Base-by-base conservation (phyloP, 2,888 invertebrate genomes). In the Synanthedon tipuliformis region DNA sequence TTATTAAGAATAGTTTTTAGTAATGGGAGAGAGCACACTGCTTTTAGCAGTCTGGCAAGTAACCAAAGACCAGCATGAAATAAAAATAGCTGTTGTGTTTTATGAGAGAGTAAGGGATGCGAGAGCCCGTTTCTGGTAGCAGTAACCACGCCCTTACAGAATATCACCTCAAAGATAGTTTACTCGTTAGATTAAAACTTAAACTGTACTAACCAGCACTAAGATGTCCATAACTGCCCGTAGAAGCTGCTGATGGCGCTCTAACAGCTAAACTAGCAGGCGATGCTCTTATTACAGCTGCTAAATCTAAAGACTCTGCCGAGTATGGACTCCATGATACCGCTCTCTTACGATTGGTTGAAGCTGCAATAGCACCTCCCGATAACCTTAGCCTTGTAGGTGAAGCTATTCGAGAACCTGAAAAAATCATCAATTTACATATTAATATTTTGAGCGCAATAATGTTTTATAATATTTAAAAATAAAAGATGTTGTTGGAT, bases 151-250 rank as follows among this genome's bases (percentile, higher is more conserved):
- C 8, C 8, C 34, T 34, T 8, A 34, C 34, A 34, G 34, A 34
- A 8, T 8, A 34, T 8, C 34, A 34, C 34, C 8, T 34, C 8
- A 34, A 34, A 27, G 7, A 34, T 34, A 34, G 8, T 34, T 34
- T 34, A 34, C 8, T 8, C 8, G 2, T 8, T 3, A 2, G 8
- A 34, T 8, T 34, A 34, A 2, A 34, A 1, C 34, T 34, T 34
- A 34, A 34, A 16, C 16, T 10, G 8, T 34, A 61, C 70, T 69
- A 73, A 93, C 94, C 96, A 64, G 97, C 97, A 60, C 97, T 97
- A 59, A 98, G 91, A 86, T 98, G 98, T 16, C 98, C 98, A 89
- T 98, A 98, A 58, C 97, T 97, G 50, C 98, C 98, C 66, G 97
- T 97, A 10, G 87, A 87, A 0, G 86, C 85, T 4, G 95, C 95